phyloP scores from a whole-genome alignment of 2,888 invertebrate genomes.

The Drosophila mimetica region DNA sequence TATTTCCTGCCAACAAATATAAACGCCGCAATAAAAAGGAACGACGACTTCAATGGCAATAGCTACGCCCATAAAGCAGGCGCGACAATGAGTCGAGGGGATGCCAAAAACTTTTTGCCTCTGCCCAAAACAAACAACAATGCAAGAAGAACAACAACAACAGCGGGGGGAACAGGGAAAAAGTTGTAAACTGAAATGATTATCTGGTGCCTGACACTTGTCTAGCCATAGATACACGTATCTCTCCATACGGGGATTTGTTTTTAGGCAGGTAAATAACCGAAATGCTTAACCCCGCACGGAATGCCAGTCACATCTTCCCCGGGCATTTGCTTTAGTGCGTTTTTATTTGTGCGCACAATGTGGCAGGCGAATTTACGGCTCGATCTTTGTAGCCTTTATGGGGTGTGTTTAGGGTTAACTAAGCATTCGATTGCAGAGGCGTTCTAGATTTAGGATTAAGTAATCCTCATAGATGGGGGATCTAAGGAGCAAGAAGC shows the following conservation, averaged over 20 bases:
- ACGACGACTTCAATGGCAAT: constrained; percentile 36
- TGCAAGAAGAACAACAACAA: neutral
- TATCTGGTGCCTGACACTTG: constrained; percentile 70
- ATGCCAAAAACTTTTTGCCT: constrained; percentile 25
- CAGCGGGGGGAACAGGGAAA: constrained; percentile 47
- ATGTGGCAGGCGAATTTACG: constrained; percentile 34
- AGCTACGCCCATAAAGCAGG: constrained; percentile 38
- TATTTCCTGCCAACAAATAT: constrained; percentile 77
- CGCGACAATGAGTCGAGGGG: constrained; percentile 49
- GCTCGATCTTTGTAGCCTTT: constrained; percentile 40
- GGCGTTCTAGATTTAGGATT: neutral
- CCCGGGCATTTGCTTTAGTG: constrained; percentile 58
- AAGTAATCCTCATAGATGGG: neutral
- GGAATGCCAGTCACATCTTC: constrained; percentile 70
- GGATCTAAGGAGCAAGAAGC: neutral
- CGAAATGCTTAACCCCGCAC: constrained; percentile 49
- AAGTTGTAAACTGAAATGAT: constrained; percentile 79
- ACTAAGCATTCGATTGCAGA: constrained; percentile 3
- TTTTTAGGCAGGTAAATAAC: constrained; percentile 70
- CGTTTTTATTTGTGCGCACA: constrained; percentile 53
- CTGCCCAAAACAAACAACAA: constrained; percentile 26
- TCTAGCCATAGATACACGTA: constrained; percentile 61
- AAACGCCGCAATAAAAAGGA: constrained; percentile 70
- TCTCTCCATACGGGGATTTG: constrained; percentile 33
- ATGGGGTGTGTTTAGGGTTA: constrained; percentile 32